phyloP scores from a whole-genome alignment of 2,797 vertebrate species.

The Eremophila alpestris region DNA sequence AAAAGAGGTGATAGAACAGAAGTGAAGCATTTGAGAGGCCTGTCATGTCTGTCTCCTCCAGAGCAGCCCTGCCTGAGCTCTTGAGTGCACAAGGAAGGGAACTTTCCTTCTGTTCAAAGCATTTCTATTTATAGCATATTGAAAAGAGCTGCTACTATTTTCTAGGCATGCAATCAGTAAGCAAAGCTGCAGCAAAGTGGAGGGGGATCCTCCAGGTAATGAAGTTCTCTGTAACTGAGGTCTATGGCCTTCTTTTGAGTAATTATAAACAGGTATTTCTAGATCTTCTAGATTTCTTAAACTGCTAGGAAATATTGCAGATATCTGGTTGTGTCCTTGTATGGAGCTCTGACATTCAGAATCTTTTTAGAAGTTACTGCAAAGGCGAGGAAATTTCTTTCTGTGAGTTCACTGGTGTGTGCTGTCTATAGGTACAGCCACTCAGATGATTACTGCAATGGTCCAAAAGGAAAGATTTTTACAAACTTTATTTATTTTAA shows the following conservation, averaged over 20 bases:
- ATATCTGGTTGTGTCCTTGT: not conserved
- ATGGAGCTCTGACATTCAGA: not conserved
- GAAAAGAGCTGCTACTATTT: not conserved
- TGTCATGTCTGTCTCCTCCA: not conserved
- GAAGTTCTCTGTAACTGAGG: not conserved
- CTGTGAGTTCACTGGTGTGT: not conserved
- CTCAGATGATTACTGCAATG: not conserved
- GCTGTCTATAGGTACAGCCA: not conserved
- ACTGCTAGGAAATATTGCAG: not conserved
- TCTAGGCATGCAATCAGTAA: not conserved
- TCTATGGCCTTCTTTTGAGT: not conserved
- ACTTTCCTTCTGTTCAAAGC: conserved; percentile 23
- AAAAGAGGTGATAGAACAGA: not conserved
- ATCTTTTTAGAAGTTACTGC: not conserved
- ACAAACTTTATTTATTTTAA: not conserved
- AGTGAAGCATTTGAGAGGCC: not conserved
- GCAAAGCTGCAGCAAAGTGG: not conserved
- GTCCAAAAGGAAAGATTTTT: not conserved
- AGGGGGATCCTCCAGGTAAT: not conserved
- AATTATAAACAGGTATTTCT: not conserved
- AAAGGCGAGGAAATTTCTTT: not conserved
- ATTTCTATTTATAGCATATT: conserved; percentile 2
- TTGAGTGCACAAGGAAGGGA: conserved; percentile 6
- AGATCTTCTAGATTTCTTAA: not conserved
- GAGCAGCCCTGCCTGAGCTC: not conserved